These are phyloP conservation scores for Ictalurus punctatus DNA, from an alignment of 2,113 vertebrate species.

Conservation along the genomic window DNA sequence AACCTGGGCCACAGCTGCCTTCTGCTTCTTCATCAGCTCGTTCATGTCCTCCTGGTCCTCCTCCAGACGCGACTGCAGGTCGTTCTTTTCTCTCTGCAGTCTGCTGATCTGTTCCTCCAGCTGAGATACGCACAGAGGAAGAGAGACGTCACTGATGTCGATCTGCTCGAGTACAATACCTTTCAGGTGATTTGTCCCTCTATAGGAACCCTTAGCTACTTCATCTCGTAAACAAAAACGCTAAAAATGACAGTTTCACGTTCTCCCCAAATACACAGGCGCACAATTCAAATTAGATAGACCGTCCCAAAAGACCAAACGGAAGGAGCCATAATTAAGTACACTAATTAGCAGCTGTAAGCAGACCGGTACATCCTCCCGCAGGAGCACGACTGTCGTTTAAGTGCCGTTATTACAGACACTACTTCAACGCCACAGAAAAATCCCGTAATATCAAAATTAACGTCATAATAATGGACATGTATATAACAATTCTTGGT, in stretches of 20 bases:
- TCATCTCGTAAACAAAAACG: neutral
- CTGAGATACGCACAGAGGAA: constrained; percentile 66
- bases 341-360: constrained; percentile 41
- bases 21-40: constrained; percentile 98
- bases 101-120: constrained; percentile 96
- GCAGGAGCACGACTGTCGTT: constrained; percentile 32
- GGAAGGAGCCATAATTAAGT: constrained; percentile 27
- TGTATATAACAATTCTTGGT: neutral
- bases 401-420: constrained; percentile 29
- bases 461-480: neutral
- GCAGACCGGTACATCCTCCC: constrained; percentile 11
- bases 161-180: too few species aligned
- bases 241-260: neutral
- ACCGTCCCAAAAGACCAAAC: constrained; percentile 30
- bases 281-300: constrained; percentile 23
- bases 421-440: neutral
- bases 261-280: too few species aligned
- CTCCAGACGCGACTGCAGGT: constrained; percentile 92
- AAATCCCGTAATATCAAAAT: neutral
- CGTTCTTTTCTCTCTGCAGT: constrained; percentile 94
- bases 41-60: constrained; percentile 99
- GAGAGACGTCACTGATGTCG: neutral
- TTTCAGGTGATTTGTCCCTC: neutral
- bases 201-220: neutral
- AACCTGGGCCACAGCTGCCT: constrained; percentile 93